Base-by-base conservation (phyloP, 2,797 vertebrate genomes). In the Hozukius guyotensis region DNA sequence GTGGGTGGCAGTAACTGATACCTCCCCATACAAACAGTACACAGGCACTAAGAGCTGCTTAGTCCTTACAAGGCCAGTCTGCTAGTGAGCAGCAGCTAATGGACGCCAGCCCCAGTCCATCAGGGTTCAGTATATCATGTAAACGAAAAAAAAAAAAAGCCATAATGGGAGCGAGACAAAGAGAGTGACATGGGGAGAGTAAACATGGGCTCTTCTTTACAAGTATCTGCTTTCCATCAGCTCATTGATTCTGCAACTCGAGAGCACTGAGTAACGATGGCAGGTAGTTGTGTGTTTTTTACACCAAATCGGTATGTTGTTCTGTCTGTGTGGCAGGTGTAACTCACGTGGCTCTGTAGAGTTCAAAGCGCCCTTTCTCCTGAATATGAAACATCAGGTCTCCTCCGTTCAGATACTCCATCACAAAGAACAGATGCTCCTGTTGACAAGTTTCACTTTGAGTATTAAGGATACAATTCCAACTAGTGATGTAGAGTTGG, bases 301-400 rank as follows among this genome's bases (percentile, higher is more conserved):
- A 20, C n/a, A 34, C 1, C 16, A 57, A 32, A 25, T 64, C 14
- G 42, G n/a, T 34, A 13, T 75, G 24, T 86, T 55, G 53, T 38
- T 34, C 20, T 53, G 59, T 75, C 38, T 70, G 60, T 62, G 64
- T 77, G 70, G 65, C 56, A 67, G 38, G 32, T 78, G 56, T 8
- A 71, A 95, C 98, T 93, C 91, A 99, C 99, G 91, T 99, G 86
- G 98, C 90, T 88, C 98, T 96, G 95, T 94, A 95, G 70, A 98
- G 97, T 72, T 99, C 98, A 53, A 99, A 99, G 9, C 98, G 98
- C 11, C 98, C 99, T 91, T 99, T 99, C 92, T 99, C 98, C 66
- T 99, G 99, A 92, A 99, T 99, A 87, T 99, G 99, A 92, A 97
- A 99, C 99, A 99, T 99, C 87, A 99, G 93, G 82, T 99, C 99